Conservation (phyloP, 2,113 vertebrate species). For the Labeo catla region DNA sequence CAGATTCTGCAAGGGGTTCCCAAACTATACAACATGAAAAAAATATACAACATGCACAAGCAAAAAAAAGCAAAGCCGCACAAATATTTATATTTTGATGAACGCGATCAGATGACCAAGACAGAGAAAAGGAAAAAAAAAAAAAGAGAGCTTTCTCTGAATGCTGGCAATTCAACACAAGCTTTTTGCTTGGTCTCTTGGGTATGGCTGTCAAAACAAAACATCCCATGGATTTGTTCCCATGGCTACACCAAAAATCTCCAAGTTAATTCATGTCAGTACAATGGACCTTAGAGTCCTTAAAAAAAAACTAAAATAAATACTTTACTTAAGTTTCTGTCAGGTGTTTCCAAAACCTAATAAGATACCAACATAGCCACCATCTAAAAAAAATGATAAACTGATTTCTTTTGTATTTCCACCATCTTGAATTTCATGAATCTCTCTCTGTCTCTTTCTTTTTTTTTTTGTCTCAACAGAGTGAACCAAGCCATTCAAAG, state of each 20-base stretch:
- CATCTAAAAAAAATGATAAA: neutral
- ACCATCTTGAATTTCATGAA: constrained; percentile 52
- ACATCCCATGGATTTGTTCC: constrained; percentile 32
- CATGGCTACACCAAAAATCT: constrained; percentile 49
- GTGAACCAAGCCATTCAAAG: constrained; percentile 76
- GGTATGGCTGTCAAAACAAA: constrained; percentile 32
- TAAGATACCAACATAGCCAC: neutral
- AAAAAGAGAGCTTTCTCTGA: constrained; percentile 8
- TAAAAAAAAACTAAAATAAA: neutral
- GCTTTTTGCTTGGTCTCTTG: constrained; percentile 38
- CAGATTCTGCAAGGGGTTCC: too few relatives aligned
- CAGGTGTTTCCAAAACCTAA: neutral
- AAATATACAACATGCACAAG: neutral
- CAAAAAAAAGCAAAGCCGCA: neutral
- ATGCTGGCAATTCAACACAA: constrained; percentile 39
- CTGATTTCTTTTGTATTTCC: neutral
- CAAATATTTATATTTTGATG: neutral
- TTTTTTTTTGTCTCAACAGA: constrained; percentile 65
- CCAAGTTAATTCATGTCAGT: constrained; percentile 42
- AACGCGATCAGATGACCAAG: constrained; percentile 3
- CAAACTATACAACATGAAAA: neutral
- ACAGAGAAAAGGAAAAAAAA: neutral
- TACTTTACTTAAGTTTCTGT: constrained; percentile 5
- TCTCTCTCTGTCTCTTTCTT: constrained; percentile 61
- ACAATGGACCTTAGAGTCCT: constrained; percentile 24